A percentile compares a stretch with the other conserved stretches of the same genome.
phyloP scores from a whole-genome alignment of 2,113 vertebrate species.

The Microtus montanus region DNA sequence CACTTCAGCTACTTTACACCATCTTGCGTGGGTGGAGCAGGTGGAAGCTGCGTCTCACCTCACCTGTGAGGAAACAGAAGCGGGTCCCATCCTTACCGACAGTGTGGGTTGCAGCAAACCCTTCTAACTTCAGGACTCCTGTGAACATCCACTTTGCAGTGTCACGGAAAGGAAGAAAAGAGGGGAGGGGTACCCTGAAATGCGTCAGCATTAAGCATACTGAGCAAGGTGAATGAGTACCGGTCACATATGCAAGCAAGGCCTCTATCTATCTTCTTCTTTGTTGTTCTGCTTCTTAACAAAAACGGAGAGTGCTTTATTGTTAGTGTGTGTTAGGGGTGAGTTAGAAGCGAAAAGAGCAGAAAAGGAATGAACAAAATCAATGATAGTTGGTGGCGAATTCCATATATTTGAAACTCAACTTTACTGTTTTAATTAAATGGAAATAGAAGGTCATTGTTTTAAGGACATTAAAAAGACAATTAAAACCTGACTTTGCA shows the following conservation, averaged over 20 bases:
- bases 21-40: too few relatives aligned
- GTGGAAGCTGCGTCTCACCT: not conserved
- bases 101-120: not conserved
- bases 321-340: slow-evolving; percentile 73
- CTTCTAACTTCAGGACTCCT: not conserved
- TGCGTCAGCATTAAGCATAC: slow-evolving; percentile 46
- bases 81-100: too few relatives aligned
- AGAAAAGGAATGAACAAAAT: slow-evolving; percentile 80
- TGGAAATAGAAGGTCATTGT: slow-evolving; percentile 84
- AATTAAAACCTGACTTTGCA: slow-evolving; percentile 75
- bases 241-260: slow-evolving; percentile 44
- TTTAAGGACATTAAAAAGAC: slow-evolving; percentile 81
- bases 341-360: slow-evolving; percentile 58
- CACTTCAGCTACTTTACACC: not conserved
- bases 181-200: slow-evolving; percentile 58
- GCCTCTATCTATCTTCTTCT: slow-evolving; percentile 77
- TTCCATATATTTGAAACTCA: slow-evolving; percentile 75
- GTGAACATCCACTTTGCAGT: not conserved
- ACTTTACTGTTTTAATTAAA: slow-evolving; percentile 89
- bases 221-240: slow-evolving; percentile 66
- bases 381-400: slow-evolving; percentile 80
- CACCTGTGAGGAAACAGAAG: not conserved
- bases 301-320: slow-evolving; percentile 72
- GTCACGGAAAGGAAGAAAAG: not conserved
- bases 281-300: slow-evolving; percentile 75